phyloP scores from a whole-genome alignment of 2,888 invertebrate species.

The Argyresthia goedartella region DNA sequence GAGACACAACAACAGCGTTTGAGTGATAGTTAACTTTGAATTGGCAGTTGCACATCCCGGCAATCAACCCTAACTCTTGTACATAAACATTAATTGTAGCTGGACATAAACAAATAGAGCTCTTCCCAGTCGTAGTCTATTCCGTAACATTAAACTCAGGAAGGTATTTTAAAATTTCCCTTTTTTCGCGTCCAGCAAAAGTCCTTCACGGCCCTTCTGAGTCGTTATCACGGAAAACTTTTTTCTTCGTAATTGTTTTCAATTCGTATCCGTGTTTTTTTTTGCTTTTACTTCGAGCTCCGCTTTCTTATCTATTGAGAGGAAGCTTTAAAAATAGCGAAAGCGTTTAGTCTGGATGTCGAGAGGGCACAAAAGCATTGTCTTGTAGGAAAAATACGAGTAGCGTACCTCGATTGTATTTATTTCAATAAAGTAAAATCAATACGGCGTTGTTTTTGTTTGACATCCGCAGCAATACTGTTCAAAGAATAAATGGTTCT shows the following conservation, averaged over 20 bases:
- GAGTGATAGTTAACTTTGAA: no score
- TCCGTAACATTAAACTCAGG: constrained; percentile 15
- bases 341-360: constrained; percentile 13
- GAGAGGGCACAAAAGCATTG: no score
- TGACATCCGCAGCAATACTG: no score
- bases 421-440: no score
- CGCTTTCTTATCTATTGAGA: constrained; percentile 14
- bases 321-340: constrained; percentile 21
- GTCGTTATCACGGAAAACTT: constrained; percentile 46
- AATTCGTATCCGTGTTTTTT: constrained; percentile 32
- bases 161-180: constrained; percentile 24
- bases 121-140: constrained; percentile 19
- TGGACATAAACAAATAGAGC: constrained; percentile 5
- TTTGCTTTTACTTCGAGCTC: constrained; percentile 16
- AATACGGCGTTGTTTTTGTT: no score
- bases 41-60: no score
- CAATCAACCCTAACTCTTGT: no score
- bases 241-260: constrained; percentile 48
- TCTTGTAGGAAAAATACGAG: no score
- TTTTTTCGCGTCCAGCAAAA: constrained; percentile 26
- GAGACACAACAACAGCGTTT: no score
- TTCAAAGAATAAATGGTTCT: no score
- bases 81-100: background rate
- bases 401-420: no score
- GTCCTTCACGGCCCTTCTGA: constrained; percentile 18